Evolutionary conservation across 2,888 invertebrate genomes (phyloP).

Genomic region (Dryobotodes eremita): DNA sequence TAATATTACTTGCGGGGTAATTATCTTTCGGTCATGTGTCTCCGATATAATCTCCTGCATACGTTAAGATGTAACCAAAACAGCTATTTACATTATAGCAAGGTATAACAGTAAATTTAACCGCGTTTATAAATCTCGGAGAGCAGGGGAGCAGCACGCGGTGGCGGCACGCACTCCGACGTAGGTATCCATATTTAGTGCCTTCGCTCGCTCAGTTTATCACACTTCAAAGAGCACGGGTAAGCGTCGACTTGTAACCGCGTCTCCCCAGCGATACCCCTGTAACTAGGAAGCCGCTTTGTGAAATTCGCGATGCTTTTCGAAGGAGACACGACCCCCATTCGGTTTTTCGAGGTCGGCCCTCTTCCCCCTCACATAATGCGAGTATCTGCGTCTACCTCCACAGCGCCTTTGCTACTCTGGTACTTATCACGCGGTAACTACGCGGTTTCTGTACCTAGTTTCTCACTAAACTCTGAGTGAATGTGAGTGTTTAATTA

Average conservation of each 20-base stretch:
- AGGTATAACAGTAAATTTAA: conserved; percentile 74
- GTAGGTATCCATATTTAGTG: conserved; percentile 83
- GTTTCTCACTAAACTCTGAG: conserved; percentile 76
- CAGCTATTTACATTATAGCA: conserved; percentile 64
- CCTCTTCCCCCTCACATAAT: conserved; percentile 79
- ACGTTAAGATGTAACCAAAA: conserved; percentile 45
- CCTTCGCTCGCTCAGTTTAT: conserved; percentile 83
- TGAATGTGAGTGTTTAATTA: conserved; percentile 83
- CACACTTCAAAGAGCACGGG: conserved; percentile 88
- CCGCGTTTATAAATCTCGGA: conserved; percentile 78
- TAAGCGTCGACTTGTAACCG: conserved; percentile 84
- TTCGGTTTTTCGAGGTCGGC: conserved; percentile 89
- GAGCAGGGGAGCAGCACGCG: conserved; percentile 75
- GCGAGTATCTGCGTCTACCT: conserved; percentile 73
- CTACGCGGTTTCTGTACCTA: conserved; percentile 82
- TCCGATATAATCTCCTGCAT: conserved; percentile 28
- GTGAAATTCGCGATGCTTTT: conserved; percentile 88
- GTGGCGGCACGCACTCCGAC: conserved; percentile 78
- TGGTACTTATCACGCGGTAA: conserved; percentile 74
- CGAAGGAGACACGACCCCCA: conserved; percentile 83
- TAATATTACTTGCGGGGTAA: neutral
- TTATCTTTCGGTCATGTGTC: conserved; percentile 1
- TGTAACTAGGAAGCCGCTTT: conserved; percentile 88
- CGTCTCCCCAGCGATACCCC: conserved; percentile 81
- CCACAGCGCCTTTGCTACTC: conserved; percentile 69